phyloP scores from a whole-genome alignment of 2,888 invertebrate genomes.

The Ectobius pallidus region DNA sequence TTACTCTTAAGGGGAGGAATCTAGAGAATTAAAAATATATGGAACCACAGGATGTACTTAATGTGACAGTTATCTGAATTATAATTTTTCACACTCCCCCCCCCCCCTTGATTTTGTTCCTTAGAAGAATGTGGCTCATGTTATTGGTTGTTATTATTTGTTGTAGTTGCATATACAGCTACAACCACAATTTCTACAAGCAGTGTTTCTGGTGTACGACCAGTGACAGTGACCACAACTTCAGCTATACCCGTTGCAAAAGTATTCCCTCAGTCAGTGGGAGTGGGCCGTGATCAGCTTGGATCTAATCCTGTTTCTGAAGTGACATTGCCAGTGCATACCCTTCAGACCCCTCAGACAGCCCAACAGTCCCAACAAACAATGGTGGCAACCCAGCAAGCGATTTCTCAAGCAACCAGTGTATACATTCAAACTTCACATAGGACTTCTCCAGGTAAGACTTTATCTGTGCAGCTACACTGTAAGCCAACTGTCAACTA shows the following conservation, averaged over 20 bases:
- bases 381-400: slow-evolving; percentile 30
- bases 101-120: too few relatives aligned
- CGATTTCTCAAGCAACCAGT: slow-evolving; percentile 39
- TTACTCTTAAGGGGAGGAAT: too few relatives aligned
- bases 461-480: too few relatives aligned
- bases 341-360: slow-evolving; percentile 27
- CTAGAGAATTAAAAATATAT: too few relatives aligned
- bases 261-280: slow-evolving; percentile 40
- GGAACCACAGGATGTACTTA: too few relatives aligned
- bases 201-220: slow-evolving; percentile 30
- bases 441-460: slow-evolving; percentile 41
- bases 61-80: too few relatives aligned
- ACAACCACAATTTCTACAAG: slow-evolving; percentile 31
- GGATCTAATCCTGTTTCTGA: slow-evolving; percentile 15
- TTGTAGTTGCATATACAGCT: slow-evolving; percentile 38
- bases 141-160: background rate
- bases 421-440: slow-evolving; percentile 43
- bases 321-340: slow-evolving; percentile 33
- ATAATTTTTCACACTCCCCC: too few relatives aligned
- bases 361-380: slow-evolving; percentile 38
- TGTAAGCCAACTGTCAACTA: too few relatives aligned
- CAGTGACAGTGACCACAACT: slow-evolving; percentile 41
- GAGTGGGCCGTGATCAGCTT: slow-evolving; percentile 15
- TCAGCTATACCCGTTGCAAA: slow-evolving; percentile 44
- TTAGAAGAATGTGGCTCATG: too few relatives aligned